Evolutionary conservation across 2,888 invertebrate genomes (phyloP).

Genomic region (Yponomeuta sedellus): DNA sequence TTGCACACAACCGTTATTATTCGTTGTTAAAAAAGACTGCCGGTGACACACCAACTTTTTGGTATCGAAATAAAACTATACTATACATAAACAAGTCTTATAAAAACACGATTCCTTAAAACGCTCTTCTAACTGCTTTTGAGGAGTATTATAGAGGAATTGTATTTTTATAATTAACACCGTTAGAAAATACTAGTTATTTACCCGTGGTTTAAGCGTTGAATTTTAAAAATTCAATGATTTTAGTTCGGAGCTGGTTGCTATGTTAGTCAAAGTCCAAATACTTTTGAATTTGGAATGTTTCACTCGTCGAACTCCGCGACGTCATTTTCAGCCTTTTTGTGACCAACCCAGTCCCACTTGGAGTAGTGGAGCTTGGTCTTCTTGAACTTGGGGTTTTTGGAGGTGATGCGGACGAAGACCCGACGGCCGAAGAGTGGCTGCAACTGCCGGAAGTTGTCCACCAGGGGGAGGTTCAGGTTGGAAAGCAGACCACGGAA

Average conservation of each 20-base stretch:
- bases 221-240: too few relatives aligned
- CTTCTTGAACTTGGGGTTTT: conserved; percentile 75
- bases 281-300: not conserved
- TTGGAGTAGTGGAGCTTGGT: conserved; percentile 77
- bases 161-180: too few relatives aligned
- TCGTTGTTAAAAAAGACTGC: not conserved
- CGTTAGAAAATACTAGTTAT: not conserved
- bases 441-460: conserved; percentile 82
- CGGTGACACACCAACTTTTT: not conserved
- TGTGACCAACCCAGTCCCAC: conserved; percentile 79
- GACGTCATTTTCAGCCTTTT: conserved; percentile 67
- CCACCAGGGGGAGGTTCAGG: conserved; percentile 78
- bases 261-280: not conserved
- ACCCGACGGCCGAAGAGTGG: conserved; percentile 81
- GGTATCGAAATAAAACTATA: not conserved
- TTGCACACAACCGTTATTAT: not conserved
- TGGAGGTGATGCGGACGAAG: conserved; percentile 78
- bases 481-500: conserved; percentile 80
- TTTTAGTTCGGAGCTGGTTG: not conserved
- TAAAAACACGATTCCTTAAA: too few relatives aligned
- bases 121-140: too few relatives aligned
- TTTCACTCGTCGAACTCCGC: conserved; percentile 63
- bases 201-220: not conserved
- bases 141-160: too few relatives aligned
- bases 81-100: not conserved